Evolutionary conservation across 1,140 invertebrate genomes (phyloP).

Genomic region (Drosophila arawakana): DNA sequence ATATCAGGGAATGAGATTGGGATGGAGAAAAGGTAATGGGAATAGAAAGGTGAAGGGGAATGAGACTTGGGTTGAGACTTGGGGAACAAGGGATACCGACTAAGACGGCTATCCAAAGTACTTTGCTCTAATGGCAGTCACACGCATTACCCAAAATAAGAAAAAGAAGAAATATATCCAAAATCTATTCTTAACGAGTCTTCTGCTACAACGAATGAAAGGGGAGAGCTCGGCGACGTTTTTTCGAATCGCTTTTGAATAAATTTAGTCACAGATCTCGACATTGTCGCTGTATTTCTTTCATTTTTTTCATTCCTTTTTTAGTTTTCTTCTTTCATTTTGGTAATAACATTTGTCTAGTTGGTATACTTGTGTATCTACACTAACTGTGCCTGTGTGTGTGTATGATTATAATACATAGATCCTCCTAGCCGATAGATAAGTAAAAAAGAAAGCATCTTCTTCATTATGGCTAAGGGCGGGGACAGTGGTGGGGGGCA

Average conservation of each 20-base stretch:
- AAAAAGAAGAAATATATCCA: slow-evolving; percentile 21
- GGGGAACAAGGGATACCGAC: slow-evolving; percentile 13
- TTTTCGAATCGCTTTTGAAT: slow-evolving; percentile 77
- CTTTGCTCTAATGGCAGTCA: slow-evolving; percentile 77
- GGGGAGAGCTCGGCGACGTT: slow-evolving; percentile 67
- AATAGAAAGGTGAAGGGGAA: background rate
- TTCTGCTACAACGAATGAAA: slow-evolving; percentile 59
- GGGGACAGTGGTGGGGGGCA: background rate
- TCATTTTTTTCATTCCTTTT: slow-evolving; percentile 36
- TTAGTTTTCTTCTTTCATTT: slow-evolving; percentile 52
- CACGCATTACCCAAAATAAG: slow-evolving; percentile 65
- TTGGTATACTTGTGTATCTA: slow-evolving; percentile 39
- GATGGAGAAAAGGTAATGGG: slow-evolving; percentile 3
- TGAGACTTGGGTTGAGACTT: background rate
- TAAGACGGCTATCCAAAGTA: slow-evolving; percentile 66
- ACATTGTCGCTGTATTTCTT: slow-evolving; percentile 55
- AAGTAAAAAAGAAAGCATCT: slow-evolving; percentile 74
- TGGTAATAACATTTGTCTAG: slow-evolving; percentile 82
- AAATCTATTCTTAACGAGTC: slow-evolving; percentile 56
- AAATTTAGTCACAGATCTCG: slow-evolving; percentile 80
- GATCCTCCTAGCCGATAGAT: slow-evolving; percentile 75
- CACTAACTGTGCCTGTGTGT: slow-evolving; percentile 23
- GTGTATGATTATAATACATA: slow-evolving; percentile 56
- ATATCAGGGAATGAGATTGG: slow-evolving; percentile 17
- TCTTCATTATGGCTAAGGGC: slow-evolving; percentile 60